Evolutionary conservation across 2,797 vertebrate species (phyloP).

Genomic region (Dallia pectoralis): DNA sequence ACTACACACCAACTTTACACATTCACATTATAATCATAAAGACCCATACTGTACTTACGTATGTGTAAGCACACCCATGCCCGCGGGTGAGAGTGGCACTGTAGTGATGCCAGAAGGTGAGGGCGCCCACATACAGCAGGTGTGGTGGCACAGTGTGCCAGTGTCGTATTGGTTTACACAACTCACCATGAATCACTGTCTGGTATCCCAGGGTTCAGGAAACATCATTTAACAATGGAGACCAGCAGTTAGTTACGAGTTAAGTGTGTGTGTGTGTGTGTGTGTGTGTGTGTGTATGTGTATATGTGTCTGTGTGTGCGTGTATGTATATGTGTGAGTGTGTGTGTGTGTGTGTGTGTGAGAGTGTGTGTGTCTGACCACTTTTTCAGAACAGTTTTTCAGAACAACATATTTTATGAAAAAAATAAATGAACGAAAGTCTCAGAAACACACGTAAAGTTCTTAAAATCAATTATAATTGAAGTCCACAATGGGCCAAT

Average conservation of each 20-base stretch:
- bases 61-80: not conserved
- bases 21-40: not conserved
- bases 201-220: conserved; percentile 50
- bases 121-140: conserved; percentile 20
- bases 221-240: conserved; percentile 55
- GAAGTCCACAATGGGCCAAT: no score
- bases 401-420: no score
- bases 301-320: not conserved
- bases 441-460: no score
- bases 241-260: conserved; percentile 27
- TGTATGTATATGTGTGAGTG: not conserved
- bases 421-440: no score
- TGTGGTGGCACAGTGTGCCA: conserved; percentile 6
- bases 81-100: conserved; percentile 9
- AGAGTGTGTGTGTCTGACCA: not conserved
- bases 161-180: conserved; percentile 28
- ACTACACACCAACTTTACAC: not conserved
- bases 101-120: conserved; percentile 27
- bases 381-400: no score
- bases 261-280: not conserved
- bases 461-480: no score
- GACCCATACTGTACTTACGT: not conserved
- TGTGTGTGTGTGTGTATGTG: not conserved
- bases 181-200: conserved; percentile 60
- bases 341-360: no score